Percentiles rank a stretch among this genome's conserved stretches.
These are phyloP conservation scores for Pungitius pungitius DNA, from an alignment of 2,113 vertebrate genomes.

Conservation along the genomic window DNA sequence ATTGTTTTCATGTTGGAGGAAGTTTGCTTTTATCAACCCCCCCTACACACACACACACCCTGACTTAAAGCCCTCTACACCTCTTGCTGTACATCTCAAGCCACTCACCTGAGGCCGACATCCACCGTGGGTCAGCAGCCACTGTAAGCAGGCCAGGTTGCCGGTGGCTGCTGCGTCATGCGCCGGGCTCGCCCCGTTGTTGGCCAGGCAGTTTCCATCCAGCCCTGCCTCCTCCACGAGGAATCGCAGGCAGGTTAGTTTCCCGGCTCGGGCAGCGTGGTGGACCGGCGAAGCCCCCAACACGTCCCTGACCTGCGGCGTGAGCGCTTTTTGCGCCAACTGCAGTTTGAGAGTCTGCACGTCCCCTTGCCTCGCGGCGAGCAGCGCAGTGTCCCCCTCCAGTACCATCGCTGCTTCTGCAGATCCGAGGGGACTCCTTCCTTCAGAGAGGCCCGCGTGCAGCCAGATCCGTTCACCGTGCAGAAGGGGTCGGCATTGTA, in stretches of 20 bases:
- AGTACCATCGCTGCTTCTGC: conserved; percentile 77
- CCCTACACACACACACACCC: no score
- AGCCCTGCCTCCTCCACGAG: conserved; percentile 88
- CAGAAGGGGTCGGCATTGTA: conserved; percentile 25
- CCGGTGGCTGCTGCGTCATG: conserved; percentile 97
- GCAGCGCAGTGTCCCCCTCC: conserved; percentile 81
- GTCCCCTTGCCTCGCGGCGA: conserved; percentile 89
- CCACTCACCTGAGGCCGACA: conserved; percentile 87
- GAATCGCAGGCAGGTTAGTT: conserved; percentile 86
- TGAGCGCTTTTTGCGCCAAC: conserved; percentile 77
- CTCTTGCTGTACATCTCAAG: no score
- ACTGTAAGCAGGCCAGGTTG: conserved; percentile 91
- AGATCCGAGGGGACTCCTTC: conserved; percentile 16
- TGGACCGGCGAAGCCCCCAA: conserved; percentile 90
- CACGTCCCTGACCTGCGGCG: conserved; percentile 79
- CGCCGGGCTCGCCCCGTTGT: conserved; percentile 91
- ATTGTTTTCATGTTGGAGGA: not conserved
- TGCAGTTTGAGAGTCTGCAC: conserved; percentile 82
- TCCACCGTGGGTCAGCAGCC: conserved; percentile 89
- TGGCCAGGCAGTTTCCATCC: conserved; percentile 81
- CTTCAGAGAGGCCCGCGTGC: conserved; percentile 1
- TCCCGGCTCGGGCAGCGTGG: conserved; percentile 90
- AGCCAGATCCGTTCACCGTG: conserved; percentile 53
- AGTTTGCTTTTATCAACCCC: not conserved
- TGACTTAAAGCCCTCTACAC: no score